A percentile compares a stretch with the other conserved stretches of the same genome.
phyloP scores from a whole-genome alignment of 1,140 invertebrate species.

The Orchesella cincta region DNA sequence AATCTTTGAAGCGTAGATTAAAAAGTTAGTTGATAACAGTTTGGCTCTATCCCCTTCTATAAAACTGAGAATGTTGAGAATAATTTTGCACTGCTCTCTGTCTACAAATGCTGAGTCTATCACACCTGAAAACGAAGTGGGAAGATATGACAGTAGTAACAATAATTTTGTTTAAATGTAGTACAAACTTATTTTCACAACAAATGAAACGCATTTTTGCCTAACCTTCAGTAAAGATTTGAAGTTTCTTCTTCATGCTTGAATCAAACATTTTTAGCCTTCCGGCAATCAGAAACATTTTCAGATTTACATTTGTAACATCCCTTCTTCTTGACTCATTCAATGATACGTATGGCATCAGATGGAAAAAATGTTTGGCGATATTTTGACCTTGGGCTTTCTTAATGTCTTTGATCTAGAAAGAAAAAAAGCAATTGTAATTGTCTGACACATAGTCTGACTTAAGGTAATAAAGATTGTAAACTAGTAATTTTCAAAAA shows the following conservation, averaged over 20 bases:
- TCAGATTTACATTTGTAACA: slow-evolving; percentile 32
- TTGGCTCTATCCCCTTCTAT: not conserved
- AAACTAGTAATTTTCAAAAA: not conserved
- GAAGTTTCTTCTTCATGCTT: slow-evolving; percentile 27
- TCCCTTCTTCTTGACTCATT: slow-evolving; percentile 31
- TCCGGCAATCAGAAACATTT: slow-evolving; percentile 40
- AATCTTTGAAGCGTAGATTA: not conserved
- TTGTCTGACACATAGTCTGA: not conserved
- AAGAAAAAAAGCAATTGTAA: not conserved
- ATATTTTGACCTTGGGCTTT: slow-evolving; percentile 39
- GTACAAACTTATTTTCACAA: no score
- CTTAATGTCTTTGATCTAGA: slow-evolving; percentile 29
- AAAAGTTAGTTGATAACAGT: not conserved
- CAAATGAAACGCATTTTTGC: no score
- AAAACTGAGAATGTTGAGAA: not conserved
- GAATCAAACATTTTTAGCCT: slow-evolving; percentile 35
- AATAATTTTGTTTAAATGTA: not conserved
- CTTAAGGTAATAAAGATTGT: not conserved
- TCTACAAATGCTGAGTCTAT: not conserved
- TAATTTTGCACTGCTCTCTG: not conserved
- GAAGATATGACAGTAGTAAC: not conserved
- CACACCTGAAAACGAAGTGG: not conserved
- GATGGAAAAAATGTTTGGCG: slow-evolving; percentile 41
- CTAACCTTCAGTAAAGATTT: slow-evolving; percentile 37
- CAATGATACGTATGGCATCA: slow-evolving; percentile 35